Base-by-base conservation (phyloP, 2,113 vertebrate genomes). In the Phainopepla nitens region DNA sequence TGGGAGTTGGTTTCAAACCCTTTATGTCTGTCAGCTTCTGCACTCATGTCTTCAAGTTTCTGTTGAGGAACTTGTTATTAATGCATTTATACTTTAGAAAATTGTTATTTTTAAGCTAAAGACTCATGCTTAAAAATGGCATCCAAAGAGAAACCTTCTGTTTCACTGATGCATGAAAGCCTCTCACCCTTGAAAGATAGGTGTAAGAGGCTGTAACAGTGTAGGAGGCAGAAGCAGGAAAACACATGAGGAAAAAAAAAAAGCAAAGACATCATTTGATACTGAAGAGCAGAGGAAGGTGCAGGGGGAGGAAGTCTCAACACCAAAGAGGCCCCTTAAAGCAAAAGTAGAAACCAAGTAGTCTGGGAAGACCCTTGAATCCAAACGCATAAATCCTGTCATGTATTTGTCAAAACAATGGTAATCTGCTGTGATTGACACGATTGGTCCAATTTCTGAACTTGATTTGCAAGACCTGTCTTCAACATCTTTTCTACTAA, bases 11-110 rank as follows among this genome's bases (percentile, higher is more conserved):
- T 57, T 50, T 64, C 57, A 77, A 90, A 42, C 4, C 15, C 7
- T 72, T 87, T 66, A 15, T 54, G 13, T 31, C 39, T 78, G 13
- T 8, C 29, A 77, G 39, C 27, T 57, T 24, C 29, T 62, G 13
- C 28, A 36, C 68, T 71, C 16, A 29, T 6, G 3, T 68, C 39
- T 79, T 87, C 51, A 56, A 29, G 6, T 49, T 89, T 81, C 58
- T 71, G 5, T 33, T 53, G 29, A 76, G 21, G 23, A 80, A 69
- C 9, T 49, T 44, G 15, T 29, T 61, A 16, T 22, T 54, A 83
- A 72, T 0, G 0, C 2, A 50, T 1, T 2, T 41, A 28, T 47
- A 29, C 39, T 89, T 56, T 17, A 51, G 35, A 25, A 65, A 65
- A 33, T 22, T 41, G 9, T 77, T 69, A 15, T 28, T 79, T 61